Conservation (phyloP, 2,888 invertebrate species). For the Hypolimnas misippus region DNA sequence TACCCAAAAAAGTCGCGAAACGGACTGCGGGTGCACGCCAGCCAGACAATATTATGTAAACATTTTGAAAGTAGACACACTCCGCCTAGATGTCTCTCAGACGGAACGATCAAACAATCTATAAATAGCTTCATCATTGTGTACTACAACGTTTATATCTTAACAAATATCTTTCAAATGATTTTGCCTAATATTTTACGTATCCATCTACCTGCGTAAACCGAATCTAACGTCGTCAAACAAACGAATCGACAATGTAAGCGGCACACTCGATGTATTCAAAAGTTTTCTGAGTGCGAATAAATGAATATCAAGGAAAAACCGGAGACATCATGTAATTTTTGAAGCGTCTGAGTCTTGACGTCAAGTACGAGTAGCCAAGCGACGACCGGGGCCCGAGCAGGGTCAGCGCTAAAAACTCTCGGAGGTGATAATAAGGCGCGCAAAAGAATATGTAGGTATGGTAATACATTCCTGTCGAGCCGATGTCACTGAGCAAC, state of each 20-base stretch:
- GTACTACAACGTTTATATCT: constrained; percentile 17
- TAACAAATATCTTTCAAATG: not conserved
- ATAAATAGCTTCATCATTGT: constrained; percentile 16
- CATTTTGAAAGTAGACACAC: constrained; percentile 31
- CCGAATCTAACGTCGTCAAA: not conserved
- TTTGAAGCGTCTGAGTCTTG: constrained; percentile 28
- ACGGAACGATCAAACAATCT: constrained; percentile 25
- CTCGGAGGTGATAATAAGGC: constrained; percentile 63
- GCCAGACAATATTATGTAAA: constrained; percentile 36
- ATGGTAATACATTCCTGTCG: constrained; percentile 18
- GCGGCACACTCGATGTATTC: not conserved
- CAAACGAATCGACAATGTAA: not conserved
- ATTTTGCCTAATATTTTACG: not conserved
- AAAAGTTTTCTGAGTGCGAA: constrained; percentile 9
- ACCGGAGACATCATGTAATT: constrained; percentile 15
- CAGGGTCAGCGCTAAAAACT: constrained; percentile 55
- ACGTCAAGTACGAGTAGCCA: constrained; percentile 50
- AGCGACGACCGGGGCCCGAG: constrained; percentile 48
- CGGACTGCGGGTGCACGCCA: constrained; percentile 13
- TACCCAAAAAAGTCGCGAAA: constrained; percentile 26
- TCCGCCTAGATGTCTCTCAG: constrained; percentile 23
- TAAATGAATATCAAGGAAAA: constrained; percentile 14
- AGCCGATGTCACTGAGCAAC: constrained; percentile 6
- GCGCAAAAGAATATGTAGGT: constrained; percentile 47
- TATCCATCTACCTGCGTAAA: not conserved